Evolutionary conservation across 2,888 invertebrate species (phyloP).

Genomic region (Ornithoptera priamus): DNA sequence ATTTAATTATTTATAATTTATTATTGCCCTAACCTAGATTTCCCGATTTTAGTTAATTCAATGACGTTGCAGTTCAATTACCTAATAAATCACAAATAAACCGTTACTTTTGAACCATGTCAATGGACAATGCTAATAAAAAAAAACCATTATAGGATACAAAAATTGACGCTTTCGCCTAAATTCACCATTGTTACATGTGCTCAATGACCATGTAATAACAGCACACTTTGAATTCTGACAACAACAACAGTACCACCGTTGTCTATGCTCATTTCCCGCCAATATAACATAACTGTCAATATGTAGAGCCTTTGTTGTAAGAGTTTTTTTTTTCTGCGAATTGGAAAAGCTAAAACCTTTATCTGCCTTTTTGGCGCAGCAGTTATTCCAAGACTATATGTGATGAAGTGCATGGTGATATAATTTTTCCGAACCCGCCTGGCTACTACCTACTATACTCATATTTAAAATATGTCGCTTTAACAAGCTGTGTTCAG

Average conservation of each 20-base stretch:
- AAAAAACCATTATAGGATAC: constrained; percentile 29
- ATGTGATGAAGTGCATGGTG: no score
- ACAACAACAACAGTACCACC: constrained; percentile 33
- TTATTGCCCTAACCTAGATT: not conserved
- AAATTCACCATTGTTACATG: constrained; percentile 35
- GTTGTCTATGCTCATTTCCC: constrained; percentile 26
- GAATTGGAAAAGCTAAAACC: no score
- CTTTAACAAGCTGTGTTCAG: no score
- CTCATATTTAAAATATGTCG: no score
- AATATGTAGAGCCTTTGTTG: not conserved
- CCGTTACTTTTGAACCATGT: constrained; percentile 40
- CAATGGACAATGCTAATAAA: constrained; percentile 34
- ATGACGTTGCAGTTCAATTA: constrained; percentile 23
- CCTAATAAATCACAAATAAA: constrained; percentile 35
- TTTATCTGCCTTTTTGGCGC: no score
- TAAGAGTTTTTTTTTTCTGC: not conserved
- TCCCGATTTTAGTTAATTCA: constrained; percentile 2
- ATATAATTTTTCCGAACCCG: no score
- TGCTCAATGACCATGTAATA: constrained; percentile 36
- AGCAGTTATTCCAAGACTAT: no score
- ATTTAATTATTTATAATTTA: not conserved
- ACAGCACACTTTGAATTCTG: constrained; percentile 19
- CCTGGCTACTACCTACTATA: no score
- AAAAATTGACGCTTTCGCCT: constrained; percentile 46
- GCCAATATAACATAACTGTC: constrained; percentile 5